Evolutionary conservation across 2,888 invertebrate genomes (phyloP).

Genomic region (Aproaerema taeniolella): DNA sequence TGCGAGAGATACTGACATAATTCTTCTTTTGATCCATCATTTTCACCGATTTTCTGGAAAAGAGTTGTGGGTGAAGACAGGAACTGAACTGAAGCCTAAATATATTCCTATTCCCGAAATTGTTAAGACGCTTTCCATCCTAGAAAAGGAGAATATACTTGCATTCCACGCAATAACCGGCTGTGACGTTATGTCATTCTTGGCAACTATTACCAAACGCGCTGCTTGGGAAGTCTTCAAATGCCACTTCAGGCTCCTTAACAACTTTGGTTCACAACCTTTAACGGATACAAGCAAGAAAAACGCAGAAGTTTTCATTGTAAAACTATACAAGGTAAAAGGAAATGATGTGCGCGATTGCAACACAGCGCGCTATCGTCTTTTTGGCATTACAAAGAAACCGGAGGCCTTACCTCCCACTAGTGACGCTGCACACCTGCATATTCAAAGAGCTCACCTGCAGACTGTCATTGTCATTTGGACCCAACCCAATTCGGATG

Average conservation of each 20-base stretch:
- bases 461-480: background rate
- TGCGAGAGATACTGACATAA: background rate
- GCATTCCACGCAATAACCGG: too few species aligned
- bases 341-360: background rate
- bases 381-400: background rate
- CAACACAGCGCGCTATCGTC: background rate
- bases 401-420: background rate
- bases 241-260: too few species aligned
- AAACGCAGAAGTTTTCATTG: background rate
- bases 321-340: background rate
- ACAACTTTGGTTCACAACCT: too few species aligned
- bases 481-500: background rate
- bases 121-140: too few species aligned
- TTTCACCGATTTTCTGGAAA: background rate
- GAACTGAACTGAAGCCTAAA: background rate
- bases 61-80: background rate
- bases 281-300: background rate
- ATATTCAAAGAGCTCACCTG: background rate
- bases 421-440: background rate
- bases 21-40: background rate
- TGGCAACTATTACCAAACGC: too few species aligned
- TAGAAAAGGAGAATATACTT: too few species aligned
- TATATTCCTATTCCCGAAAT: too few species aligned
- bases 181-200: too few species aligned
- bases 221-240: too few species aligned